phyloP scores from a whole-genome alignment of 2,888 invertebrate genomes.

The Callyntrura sp. region DNA sequence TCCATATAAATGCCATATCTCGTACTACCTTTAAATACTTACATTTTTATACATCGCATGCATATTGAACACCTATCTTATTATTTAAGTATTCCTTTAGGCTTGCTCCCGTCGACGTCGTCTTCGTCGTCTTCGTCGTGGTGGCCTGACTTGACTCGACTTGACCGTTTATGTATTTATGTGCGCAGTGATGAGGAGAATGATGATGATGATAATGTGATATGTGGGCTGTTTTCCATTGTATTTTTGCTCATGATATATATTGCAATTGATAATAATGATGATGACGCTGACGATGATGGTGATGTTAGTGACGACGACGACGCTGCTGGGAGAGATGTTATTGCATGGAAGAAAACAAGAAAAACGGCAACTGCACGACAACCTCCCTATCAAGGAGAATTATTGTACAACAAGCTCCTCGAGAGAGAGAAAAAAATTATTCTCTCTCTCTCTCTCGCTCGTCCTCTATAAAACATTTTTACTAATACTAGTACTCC shows the following conservation, averaged over 20 bases:
- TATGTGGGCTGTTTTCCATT: conserved; percentile 62
- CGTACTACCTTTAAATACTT: background rate
- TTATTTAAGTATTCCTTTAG: conserved; percentile 27
- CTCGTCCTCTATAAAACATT: conserved; percentile 24
- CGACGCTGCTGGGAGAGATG: background rate
- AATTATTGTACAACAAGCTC: conserved; percentile 6
- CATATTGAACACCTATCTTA: background rate
- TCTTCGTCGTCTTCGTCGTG: conserved; percentile 28
- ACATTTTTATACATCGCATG: conserved; percentile 9
- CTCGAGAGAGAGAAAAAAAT: background rate
- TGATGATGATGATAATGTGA: conserved; percentile 43
- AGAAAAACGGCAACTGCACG: conserved; percentile 22
- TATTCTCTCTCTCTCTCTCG: conserved; percentile 24
- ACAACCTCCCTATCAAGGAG: conserved; percentile 28
- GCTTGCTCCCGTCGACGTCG: conserved; percentile 17
- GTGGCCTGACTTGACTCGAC: conserved; percentile 53
- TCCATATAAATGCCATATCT: conserved; percentile 37
- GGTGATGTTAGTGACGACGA: background rate
- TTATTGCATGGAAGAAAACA: conserved; percentile 24
- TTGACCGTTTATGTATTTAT: conserved; percentile 57
- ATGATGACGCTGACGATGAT: conserved; percentile 20
- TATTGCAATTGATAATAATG: conserved; percentile 53
- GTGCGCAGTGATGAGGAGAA: conserved; percentile 22
- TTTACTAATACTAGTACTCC: background rate
- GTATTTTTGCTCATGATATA: conserved; percentile 54